Conservation (phyloP, 2,797 vertebrate genomes). For the Phyllotis vaccarum region DNA sequence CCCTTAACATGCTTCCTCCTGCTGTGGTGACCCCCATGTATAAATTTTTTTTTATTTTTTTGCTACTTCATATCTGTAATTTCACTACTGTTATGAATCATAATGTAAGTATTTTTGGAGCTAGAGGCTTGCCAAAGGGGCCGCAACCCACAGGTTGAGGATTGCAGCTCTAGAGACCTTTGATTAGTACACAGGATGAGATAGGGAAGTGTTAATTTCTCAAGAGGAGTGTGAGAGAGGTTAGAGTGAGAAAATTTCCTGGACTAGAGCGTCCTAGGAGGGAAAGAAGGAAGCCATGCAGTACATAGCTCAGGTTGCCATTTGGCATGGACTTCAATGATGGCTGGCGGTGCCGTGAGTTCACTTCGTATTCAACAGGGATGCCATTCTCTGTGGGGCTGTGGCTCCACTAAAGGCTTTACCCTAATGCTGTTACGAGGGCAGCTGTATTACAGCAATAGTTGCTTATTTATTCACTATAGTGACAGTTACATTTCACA, state of each 20-base stretch:
- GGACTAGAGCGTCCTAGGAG: not conserved
- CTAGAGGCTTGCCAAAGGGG: not conserved
- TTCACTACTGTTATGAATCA: not conserved
- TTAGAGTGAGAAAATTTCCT: not conserved
- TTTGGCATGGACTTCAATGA: not conserved
- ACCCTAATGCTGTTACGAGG: conserved; percentile 85
- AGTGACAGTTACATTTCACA: conserved; percentile 85
- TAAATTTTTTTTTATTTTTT: not conserved
- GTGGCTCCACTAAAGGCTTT: conserved; percentile 81
- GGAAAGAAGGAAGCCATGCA: not conserved
- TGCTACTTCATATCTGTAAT: not conserved
- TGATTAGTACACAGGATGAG: too few species aligned
- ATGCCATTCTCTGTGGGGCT: conserved; percentile 73
- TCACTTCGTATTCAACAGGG: conserved; percentile 74
- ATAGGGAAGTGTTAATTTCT: not conserved
- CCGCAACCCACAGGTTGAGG: too few species aligned
- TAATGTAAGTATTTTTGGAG: not conserved
- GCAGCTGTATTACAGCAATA: conserved; percentile 85
- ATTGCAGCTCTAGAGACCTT: not conserved
- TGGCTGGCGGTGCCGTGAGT: conserved; percentile 38
- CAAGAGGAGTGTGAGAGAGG: not conserved
- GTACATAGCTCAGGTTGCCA: not conserved
- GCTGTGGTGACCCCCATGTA: not conserved
- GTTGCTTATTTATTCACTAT: conserved; percentile 87
- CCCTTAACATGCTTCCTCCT: not conserved